Evolutionary conservation across 1,140 invertebrate species (phyloP), one percentile per base, ranked within the genome.

Genomic region (Caerostris extrusa): DNA sequence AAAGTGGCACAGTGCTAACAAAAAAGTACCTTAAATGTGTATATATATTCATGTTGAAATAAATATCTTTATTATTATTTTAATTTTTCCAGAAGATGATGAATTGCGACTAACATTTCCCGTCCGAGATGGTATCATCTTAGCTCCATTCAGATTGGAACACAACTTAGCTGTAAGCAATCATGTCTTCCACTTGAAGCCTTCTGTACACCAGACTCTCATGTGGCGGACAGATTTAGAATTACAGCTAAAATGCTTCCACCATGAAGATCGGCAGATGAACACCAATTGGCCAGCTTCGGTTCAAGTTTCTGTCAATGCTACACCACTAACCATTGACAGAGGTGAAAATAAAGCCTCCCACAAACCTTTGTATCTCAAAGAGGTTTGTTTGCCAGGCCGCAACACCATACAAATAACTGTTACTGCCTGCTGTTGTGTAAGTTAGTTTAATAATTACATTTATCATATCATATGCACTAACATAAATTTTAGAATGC

Each of bases 161-260:
- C 98, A 99, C 96, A 99, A 99, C 97, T 97, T 99, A 96, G 98
- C 98, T 95, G 98, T 99, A 96, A 98, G 98, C 96, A 99, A 99
- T 96, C 98, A 99, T 96, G 98, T 98, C 96, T 99, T 99, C 97
- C 98, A 99, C 96, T 97, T 99, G 95, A 98, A 99, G 96, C 98
- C 98, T 61, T 98, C 98, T 88, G 98, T 99, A 88, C 98, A 99
- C 96, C 98, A 99, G 96, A 99, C 98, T 83, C 97, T 99, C 94
- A 98, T 98, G 97, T 98, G 98, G 98, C 97, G 98, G 97, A 93
- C 97, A 95, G 98, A 98, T 96, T 96, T 98, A 95, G 98, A 98
- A 96, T 96, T 98, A 95, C 98, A 98, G 96, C 96, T 99, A 67
- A 99, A 99, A 96, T 99, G 98, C 97, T 99, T 99, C 97, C 98